Percentiles rank a stretch among this genome's conserved stretches.
Evolutionary conservation across 1,140 invertebrate species (phyloP).

Genomic region (Tetramorium parvispinum): DNA sequence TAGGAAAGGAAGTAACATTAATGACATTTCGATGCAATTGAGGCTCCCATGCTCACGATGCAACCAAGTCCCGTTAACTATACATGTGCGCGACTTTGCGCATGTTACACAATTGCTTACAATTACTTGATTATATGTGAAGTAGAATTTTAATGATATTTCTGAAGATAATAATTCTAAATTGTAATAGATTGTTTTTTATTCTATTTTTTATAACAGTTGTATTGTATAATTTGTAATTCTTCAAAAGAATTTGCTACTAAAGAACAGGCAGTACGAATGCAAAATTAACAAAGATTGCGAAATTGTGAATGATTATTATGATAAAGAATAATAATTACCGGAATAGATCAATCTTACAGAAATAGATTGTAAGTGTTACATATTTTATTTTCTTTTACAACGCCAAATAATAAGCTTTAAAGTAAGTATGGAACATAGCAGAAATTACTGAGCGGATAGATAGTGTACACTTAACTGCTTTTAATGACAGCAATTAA

Average conservation of each 20-base stretch:
- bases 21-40: constrained; percentile 7
- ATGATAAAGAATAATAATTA: not conserved
- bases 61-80: constrained; percentile 50
- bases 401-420: constrained; percentile 1
- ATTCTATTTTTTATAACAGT: not conserved
- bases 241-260: not conserved
- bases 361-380: not conserved
- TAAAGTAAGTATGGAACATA: not conserved
- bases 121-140: constrained; percentile 18
- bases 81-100: constrained; percentile 20
- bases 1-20: constrained; percentile 8
- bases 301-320: not conserved
- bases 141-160: not conserved
- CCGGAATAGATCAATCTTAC: not conserved
- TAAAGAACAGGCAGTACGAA: not conserved
- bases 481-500: constrained; percentile 22
- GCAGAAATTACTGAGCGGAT: not conserved
- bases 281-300: not conserved
- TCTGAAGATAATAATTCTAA: not conserved
- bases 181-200: not conserved
- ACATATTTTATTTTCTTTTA: not conserved
- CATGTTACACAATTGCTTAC: constrained; percentile 26
- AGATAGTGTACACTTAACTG: not conserved
- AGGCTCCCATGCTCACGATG: not conserved
- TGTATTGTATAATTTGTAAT: not conserved